Percentiles rank a stretch among this genome's conserved stretches.
Evolutionary conservation across 2,113 vertebrate species (phyloP).

Genomic region (Clarias magur): DNA sequence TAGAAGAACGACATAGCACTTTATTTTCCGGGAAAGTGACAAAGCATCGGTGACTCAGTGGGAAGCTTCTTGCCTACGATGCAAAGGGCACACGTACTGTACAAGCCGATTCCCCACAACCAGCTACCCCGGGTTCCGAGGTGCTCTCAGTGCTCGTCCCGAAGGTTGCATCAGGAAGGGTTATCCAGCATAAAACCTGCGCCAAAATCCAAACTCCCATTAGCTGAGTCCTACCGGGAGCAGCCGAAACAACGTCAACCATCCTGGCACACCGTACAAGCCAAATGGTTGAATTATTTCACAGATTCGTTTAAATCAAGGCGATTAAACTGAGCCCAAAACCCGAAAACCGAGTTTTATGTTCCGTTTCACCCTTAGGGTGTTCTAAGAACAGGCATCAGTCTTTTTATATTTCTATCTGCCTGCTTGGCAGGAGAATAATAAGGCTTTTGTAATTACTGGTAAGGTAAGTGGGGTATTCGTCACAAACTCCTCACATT

Average conservation of each 20-base stretch:
- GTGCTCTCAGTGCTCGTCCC: too few relatives aligned
- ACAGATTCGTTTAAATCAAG: background rate
- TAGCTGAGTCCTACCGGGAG: too few relatives aligned
- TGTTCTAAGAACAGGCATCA: constrained; percentile 8
- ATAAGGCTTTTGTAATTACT: constrained; percentile 52
- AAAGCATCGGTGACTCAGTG: too few relatives aligned
- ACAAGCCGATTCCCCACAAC: too few relatives aligned
- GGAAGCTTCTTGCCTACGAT: too few relatives aligned
- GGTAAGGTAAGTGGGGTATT: constrained; percentile 57
- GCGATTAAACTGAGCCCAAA: constrained; percentile 38
- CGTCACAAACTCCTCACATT: constrained; percentile 55
- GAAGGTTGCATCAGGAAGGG: too few relatives aligned
- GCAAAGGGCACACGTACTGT: too few relatives aligned
- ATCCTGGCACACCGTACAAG: too few relatives aligned
- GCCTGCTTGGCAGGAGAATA: constrained; percentile 40
- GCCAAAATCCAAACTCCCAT: too few relatives aligned
- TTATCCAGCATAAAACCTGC: too few relatives aligned
- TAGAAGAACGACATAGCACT: background rate
- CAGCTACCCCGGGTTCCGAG: too few relatives aligned
- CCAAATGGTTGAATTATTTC: background rate
- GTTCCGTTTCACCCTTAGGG: background rate
- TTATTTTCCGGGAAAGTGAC: background rate
- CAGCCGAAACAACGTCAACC: too few relatives aligned
- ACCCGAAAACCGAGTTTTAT: background rate
- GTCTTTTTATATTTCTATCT: constrained; percentile 25